Base-by-base conservation (phyloP, 2,888 invertebrate genomes). In the Nemapogon koenigi region DNA sequence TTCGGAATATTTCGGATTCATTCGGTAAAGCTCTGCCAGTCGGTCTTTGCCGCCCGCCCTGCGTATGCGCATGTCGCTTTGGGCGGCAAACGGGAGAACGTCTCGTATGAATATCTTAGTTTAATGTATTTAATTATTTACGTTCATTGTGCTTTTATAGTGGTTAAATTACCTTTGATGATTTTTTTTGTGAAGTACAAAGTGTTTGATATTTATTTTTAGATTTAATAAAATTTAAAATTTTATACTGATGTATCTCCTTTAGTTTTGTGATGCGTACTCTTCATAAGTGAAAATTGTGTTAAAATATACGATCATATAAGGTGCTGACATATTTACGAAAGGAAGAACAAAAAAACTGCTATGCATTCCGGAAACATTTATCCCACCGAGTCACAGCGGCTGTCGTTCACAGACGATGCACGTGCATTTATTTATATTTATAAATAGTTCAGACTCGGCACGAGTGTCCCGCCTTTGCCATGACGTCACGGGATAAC, bases 351-450 rank as follows among this genome's bases (percentile, higher is more conserved):
- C 16, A 33, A 33, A 13, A 27, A 32, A 31, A 35, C 11, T 17
- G 35, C 28, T 16, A 41, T 73, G 69, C 73, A 73, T 75, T 73
- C 73, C 71, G 53, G 51, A 53, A 58, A 53, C 55, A 59, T 50
- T 33, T 49, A 53, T 58, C 48, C 47, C 47, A 46, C 51, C 45
- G 49, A 37, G 7, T 37, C 37, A 37, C 27, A n/a, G 13, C 17
- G 25, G 16, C 26, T 19, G 39, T 11, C 50, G 50, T 49, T 49
- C 40, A 45, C 51, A 47, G 49, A 49, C 55, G 47, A 46, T 52
- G 57, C 73, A 69, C 69, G 66, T 73, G 70, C 59, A 55, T 62
- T 64, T 67, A 69, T 75, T 73, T 68, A 68, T 61, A 62, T 62
- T 61, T 67, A 71, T 66, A 68, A 69, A 73, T 73, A 71, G 59